Evolutionary conservation across 64 coral and sea anemone species (phyloP).

Genomic region (Porites lutea): DNA sequence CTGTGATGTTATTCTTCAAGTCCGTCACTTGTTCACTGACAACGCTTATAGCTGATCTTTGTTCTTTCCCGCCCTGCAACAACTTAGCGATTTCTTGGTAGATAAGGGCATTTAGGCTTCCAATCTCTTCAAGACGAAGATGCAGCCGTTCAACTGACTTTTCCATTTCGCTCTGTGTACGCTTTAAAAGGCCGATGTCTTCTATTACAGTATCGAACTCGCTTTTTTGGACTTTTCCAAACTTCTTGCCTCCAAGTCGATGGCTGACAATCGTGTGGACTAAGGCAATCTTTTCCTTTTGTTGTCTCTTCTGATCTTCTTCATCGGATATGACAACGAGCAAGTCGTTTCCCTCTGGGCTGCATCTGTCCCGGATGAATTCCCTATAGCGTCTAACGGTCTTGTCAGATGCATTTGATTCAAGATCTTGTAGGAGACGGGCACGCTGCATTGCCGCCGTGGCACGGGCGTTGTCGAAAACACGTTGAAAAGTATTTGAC

Average conservation of each 20-base stretch:
- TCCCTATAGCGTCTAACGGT: conserved; percentile 64
- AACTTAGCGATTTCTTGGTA: conserved; percentile 44
- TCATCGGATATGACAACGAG: conserved; percentile 48
- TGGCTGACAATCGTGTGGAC: conserved; percentile 44
- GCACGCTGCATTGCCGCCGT: conserved; percentile 87
- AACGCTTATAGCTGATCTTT: conserved; percentile 8
- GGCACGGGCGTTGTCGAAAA: conserved; percentile 85
- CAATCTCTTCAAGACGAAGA: conserved; percentile 35
- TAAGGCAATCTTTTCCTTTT: conserved; percentile 55
- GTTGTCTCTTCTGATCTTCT: conserved; percentile 70
- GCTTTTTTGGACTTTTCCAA: conserved; percentile 37
- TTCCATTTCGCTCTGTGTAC: conserved; percentile 23
- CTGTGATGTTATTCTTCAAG: conserved; percentile 1
- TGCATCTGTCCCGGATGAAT: conserved; percentile 60
- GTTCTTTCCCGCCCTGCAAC: not conserved
- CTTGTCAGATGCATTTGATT: conserved; percentile 53
- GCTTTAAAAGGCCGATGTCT: conserved; percentile 20
- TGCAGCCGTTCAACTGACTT: conserved; percentile 33
- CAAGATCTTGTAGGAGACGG: conserved; percentile 69
- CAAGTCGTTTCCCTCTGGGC: conserved; percentile 69
- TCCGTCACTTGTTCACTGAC: not conserved
- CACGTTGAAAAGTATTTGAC: conserved; percentile 89
- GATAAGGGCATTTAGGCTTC: conserved; percentile 17
- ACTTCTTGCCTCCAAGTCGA: conserved; percentile 53
- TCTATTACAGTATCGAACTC: conserved; percentile 55